phyloP scores from a whole-genome alignment of 1,140 invertebrate genomes.

The Wiebesia pumilae region DNA sequence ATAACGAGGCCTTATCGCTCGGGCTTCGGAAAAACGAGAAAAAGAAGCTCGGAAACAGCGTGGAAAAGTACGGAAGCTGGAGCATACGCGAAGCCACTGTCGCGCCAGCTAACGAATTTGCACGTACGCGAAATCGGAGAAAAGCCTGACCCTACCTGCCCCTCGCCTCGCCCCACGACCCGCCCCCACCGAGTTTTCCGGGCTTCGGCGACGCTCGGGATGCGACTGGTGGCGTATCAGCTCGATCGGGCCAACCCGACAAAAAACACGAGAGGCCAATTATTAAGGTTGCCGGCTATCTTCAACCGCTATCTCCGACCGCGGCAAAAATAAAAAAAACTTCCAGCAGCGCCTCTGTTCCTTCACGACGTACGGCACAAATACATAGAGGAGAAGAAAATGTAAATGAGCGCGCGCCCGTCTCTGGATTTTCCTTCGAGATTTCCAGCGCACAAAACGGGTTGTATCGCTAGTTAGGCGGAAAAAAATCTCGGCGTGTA shows the following conservation, averaged over 20 bases:
- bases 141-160: background rate
- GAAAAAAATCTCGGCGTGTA: background rate
- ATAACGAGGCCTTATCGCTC: background rate
- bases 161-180: background rate
- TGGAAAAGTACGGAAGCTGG: background rate
- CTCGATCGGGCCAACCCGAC: background rate
- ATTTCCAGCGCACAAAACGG: constrained; percentile 4
- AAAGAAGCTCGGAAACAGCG: background rate
- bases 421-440: background rate
- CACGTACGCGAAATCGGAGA: background rate
- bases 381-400: background rate
- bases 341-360: background rate
- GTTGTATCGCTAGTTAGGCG: background rate
- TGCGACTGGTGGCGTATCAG: background rate
- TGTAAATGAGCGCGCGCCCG: background rate
- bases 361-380: too few species aligned
- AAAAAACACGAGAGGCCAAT: constrained; percentile 1
- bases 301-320: background rate
- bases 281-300: background rate
- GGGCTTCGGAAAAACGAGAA: background rate
- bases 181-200: background rate
- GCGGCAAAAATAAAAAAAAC: background rate
- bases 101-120: background rate
- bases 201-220: background rate
- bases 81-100: background rate